Conservation (phyloP, 2,797 vertebrate genomes). For the Malurus splendens region DNA sequence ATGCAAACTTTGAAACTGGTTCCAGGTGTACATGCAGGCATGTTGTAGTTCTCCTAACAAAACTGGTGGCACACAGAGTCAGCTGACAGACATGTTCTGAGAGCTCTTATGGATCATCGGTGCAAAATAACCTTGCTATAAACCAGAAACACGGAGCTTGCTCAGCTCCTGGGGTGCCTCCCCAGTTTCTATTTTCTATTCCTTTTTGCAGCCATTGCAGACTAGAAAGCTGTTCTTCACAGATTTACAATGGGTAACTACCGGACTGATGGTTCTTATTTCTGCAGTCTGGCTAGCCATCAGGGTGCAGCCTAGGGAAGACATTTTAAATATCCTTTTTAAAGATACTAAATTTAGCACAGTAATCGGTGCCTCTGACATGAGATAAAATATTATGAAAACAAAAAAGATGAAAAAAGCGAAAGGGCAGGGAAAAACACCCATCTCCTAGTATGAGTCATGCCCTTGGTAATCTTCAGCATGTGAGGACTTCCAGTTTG, state of each 20-base stretch:
- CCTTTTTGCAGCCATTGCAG: not conserved
- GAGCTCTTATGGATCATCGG: not conserved
- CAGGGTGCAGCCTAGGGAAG: not conserved
- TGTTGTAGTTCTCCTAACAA: not conserved
- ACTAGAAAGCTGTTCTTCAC: not conserved
- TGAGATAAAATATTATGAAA: not conserved
- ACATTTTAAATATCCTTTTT: not conserved
- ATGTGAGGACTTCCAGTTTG: not conserved
- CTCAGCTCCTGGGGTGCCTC: not conserved
- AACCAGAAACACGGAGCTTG: not conserved
- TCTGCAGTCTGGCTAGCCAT: not conserved
- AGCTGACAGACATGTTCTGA: not conserved
- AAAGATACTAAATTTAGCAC: not conserved
- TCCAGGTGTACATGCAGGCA: not conserved
- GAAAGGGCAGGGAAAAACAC: not conserved
- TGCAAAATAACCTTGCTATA: not conserved
- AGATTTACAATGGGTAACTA: not conserved
- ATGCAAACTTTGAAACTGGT: not conserved
- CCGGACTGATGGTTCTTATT: not conserved
- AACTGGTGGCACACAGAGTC: rapidly evolving
- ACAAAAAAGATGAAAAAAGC: not conserved
- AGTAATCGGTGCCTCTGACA: not conserved
- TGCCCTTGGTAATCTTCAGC: not conserved
- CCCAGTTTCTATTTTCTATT: not conserved
- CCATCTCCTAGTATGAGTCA: not conserved